A percentile compares a stretch with the other conserved stretches of the same genome.
Conservation (phyloP, 2,113 vertebrate species). For the Heterotilapia buettikoferi region DNA sequence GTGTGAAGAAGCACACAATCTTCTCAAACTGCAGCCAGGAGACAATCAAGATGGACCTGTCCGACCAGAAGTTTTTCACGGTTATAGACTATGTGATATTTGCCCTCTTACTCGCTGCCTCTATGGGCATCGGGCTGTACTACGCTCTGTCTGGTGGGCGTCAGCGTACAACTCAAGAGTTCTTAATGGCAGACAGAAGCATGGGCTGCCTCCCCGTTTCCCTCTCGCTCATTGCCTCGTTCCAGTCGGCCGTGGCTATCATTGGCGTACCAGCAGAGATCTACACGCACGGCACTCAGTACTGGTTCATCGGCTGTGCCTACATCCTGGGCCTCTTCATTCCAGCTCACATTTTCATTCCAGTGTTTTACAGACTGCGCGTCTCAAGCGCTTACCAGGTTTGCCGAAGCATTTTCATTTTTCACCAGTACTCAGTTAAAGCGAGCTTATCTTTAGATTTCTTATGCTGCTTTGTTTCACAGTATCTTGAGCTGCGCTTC, state of each 20-base stretch:
- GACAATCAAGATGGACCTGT: slow-evolving; percentile 43
- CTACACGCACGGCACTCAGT: slow-evolving; percentile 85
- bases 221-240: slow-evolving; percentile 88
- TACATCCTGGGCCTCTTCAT: slow-evolving; percentile 90
- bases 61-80: slow-evolving; percentile 70
- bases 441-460: fast-evolving
- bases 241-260: slow-evolving; percentile 93
- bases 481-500: slow-evolving; percentile 96
- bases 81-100: slow-evolving; percentile 84
- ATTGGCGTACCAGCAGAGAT: slow-evolving; percentile 85
- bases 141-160: slow-evolving; percentile 82
- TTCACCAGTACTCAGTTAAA: neutral
- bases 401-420: neutral
- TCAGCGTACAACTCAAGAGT: slow-evolving; percentile 83
- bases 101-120: slow-evolving; percentile 76
- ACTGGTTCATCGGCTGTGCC: slow-evolving; percentile 93
- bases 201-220: slow-evolving; percentile 87
- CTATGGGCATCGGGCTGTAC: slow-evolving; percentile 84
- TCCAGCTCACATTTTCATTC: slow-evolving; percentile 88
- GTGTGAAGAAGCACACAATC: neutral
- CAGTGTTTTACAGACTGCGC: slow-evolving; percentile 85
- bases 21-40: neutral
- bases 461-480: neutral
- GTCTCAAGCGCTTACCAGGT: slow-evolving; percentile 91
- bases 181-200: slow-evolving; percentile 84